These are phyloP conservation scores for Tenthredo notha DNA, from an alignment of 2,888 invertebrate species.

Conservation along the genomic window DNA sequence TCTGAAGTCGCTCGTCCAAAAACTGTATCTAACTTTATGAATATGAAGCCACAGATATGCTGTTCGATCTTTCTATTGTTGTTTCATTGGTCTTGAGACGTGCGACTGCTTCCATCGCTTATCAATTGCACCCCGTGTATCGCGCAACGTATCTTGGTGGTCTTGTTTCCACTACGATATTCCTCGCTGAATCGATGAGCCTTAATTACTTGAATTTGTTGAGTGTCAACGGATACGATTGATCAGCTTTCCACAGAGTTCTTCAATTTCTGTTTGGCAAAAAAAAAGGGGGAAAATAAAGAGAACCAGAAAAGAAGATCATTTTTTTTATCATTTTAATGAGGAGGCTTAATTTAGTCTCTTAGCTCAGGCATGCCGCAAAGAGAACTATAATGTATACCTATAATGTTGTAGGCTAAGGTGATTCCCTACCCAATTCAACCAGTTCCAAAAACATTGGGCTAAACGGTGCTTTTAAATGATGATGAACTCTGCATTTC, in stretches of 20 bases:
- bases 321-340: neutral
- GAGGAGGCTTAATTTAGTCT: neutral
- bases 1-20: neutral
- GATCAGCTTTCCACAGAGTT: neutral
- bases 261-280: neutral
- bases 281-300: neutral
- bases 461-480: no score
- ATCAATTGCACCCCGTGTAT: neutral
- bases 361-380: neutral
- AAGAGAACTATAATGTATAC: neutral
- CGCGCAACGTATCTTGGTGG: neutral
- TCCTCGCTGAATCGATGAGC: neutral
- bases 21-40: no score
- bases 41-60: neutral
- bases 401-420: neutral
- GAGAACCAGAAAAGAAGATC: neutral
- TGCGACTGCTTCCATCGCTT: neutral
- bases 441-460: no score
- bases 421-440: no score
- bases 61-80: neutral
- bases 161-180: neutral
- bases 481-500: no score
- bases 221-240: neutral
- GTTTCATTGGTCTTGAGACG: neutral
- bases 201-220: neutral